Evolutionary conservation across 2,797 vertebrate species (phyloP).

Genomic region (Coluber constrictor): DNA sequence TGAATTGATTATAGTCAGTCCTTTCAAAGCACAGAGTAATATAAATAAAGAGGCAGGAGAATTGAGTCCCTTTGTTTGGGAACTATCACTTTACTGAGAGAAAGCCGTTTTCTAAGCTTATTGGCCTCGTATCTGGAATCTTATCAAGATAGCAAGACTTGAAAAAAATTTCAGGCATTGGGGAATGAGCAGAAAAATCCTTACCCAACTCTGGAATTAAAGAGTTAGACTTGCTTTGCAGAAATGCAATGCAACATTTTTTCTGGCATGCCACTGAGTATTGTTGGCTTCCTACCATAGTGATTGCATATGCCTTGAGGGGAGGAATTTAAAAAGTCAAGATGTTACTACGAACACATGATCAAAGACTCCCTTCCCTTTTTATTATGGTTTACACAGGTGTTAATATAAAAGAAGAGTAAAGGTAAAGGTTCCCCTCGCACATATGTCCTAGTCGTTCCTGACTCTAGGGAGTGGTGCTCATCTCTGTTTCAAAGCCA

Average conservation of each 20-base stretch:
- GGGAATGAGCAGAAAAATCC: neutral
- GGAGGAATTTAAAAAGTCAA: neutral
- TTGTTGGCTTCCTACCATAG: neutral
- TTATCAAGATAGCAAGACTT: neutral
- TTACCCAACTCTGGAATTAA: neutral
- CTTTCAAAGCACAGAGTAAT: neutral
- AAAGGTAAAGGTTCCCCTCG: too few species aligned
- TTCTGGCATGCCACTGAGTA: neutral
- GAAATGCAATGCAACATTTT: neutral
- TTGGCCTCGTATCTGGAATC: neutral
- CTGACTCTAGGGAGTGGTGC: too few species aligned
- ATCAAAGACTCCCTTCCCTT: neutral
- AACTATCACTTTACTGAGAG: neutral
- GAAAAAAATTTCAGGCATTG: neutral
- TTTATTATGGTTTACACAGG: neutral
- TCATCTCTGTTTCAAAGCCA: too few species aligned
- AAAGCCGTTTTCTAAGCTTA: neutral
- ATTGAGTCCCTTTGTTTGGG: neutral
- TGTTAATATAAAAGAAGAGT: neutral
- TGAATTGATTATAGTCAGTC: neutral
- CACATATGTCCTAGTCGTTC: too few species aligned
- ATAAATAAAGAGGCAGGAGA: too few species aligned
- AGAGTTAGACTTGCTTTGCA: neutral
- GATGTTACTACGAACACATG: neutral
- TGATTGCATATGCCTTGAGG: neutral